phyloP scores from a whole-genome alignment of 2,888 invertebrate genomes.

The Stenotaenia linearis region DNA sequence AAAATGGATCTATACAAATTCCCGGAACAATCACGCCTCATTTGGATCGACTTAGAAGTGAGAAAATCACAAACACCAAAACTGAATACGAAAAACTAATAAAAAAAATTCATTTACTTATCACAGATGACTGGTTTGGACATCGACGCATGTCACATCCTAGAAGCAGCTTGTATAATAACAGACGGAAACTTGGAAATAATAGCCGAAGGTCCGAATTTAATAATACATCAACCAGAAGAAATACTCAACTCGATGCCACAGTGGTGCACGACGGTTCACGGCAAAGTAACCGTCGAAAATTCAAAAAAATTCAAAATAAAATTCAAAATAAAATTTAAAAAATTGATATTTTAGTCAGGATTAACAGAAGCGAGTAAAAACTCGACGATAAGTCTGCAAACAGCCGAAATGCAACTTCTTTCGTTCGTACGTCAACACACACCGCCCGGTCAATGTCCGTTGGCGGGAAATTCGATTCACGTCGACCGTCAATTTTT shows the following conservation, averaged over 20 bases:
- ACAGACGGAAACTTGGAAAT: conserved; percentile 74
- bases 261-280: conserved; percentile 75
- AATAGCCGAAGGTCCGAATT: conserved; percentile 65
- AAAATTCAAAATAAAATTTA: too few relatives aligned
- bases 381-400: conserved; percentile 60
- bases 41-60: neutral
- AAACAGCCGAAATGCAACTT: conserved; percentile 64
- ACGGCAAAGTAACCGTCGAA: conserved; percentile 62
- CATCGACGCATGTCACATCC: conserved; percentile 65
- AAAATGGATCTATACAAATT: neutral
- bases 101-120: neutral
- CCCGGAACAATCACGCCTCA: neutral
- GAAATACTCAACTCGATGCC: conserved; percentile 68
- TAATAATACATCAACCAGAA: conserved; percentile 72
- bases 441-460: conserved; percentile 56
- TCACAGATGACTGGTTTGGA: conserved; percentile 82
- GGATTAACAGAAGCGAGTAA: conserved; percentile 70
- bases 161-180: conserved; percentile 84
- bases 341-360: conserved; percentile 53
- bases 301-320: too few relatives aligned
- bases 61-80: too few relatives aligned
- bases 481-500: conserved; percentile 81
- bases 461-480: conserved; percentile 81
- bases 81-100: neutral
- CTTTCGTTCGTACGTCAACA: conserved; percentile 64